These are phyloP conservation scores for Heloderma charlesbogerti DNA, from an alignment of 2,113 vertebrate species.

Conservation along the genomic window DNA sequence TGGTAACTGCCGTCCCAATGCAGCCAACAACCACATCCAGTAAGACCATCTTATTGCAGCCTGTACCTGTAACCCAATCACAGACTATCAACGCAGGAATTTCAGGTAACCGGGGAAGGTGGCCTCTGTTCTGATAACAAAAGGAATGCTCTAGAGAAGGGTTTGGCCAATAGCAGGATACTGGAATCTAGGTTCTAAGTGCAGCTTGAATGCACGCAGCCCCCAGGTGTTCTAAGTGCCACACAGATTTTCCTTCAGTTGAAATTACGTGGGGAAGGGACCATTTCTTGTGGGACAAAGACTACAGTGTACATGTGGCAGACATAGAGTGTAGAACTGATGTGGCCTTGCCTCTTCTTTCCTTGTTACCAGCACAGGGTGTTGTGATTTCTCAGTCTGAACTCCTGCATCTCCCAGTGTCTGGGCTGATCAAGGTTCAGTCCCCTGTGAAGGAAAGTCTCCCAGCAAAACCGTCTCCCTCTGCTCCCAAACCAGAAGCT, in stretches of 20 bases:
- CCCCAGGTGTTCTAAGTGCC: too few species aligned
- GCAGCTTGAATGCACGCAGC: background rate
- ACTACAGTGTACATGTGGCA: background rate
- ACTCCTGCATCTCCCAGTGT: slow-evolving; percentile 76
- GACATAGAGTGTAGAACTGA: background rate
- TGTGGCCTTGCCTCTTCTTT: background rate
- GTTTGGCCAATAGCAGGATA: background rate
- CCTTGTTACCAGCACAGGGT: slow-evolving; percentile 49
- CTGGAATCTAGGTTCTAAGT: background rate
- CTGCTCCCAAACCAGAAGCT: slow-evolving; percentile 62
- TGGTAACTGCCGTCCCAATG: slow-evolving; percentile 75
- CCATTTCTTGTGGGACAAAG: background rate
- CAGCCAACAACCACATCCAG: slow-evolving; percentile 67
- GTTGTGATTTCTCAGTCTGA: slow-evolving; percentile 83
- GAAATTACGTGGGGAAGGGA: background rate
- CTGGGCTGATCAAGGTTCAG: slow-evolving; percentile 85
- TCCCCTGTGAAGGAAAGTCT: slow-evolving; percentile 65
- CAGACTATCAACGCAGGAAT: slow-evolving; percentile 71
- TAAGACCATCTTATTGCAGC: slow-evolving; percentile 84
- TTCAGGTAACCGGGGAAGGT: slow-evolving; percentile 65
- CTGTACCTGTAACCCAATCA: slow-evolving; percentile 66
- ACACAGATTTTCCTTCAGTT: background rate
- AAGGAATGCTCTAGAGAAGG: background rate
- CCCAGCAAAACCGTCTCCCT: slow-evolving; percentile 64
- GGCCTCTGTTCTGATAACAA: background rate